Evolutionary conservation across 2,113 vertebrate species (phyloP).

Genomic region (Nerophis lumbriciformis): DNA sequence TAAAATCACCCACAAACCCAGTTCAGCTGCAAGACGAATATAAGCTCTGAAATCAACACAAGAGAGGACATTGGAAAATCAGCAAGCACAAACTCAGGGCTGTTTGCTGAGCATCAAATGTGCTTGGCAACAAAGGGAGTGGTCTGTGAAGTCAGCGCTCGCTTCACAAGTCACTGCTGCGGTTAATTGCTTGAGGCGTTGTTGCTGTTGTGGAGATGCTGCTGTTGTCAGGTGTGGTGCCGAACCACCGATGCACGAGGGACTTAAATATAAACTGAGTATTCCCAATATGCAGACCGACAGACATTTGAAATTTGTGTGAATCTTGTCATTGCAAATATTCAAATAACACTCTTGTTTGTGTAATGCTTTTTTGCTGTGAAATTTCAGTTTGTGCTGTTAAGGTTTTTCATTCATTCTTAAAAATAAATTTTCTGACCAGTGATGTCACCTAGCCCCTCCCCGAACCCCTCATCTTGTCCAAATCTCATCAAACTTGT

Average conservation of each 20-base stretch:
- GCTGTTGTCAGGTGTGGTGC: slow-evolving; percentile 50
- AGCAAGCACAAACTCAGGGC: background rate
- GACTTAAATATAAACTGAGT: slow-evolving; percentile 9
- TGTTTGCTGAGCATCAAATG: slow-evolving; percentile 5
- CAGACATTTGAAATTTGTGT: no score
- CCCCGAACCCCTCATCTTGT: no score
- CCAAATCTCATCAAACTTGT: no score
- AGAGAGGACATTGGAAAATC: background rate
- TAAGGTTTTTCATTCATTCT: no score
- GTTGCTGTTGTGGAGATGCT: slow-evolving; percentile 54
- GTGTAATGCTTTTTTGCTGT: no score
- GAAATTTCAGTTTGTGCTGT: no score
- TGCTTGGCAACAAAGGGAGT: slow-evolving; percentile 13
- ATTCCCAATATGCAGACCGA: slow-evolving; percentile 20
- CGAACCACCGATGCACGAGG: slow-evolving; percentile 22
- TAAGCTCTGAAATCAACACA: slow-evolving; percentile 74
- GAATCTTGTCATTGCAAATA: no score
- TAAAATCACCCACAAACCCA: slow-evolving; percentile 89
- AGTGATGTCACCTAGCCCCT: no score
- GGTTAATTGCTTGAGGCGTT: slow-evolving; percentile 31
- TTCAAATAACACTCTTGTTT: no score
- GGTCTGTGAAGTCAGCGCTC: slow-evolving; percentile 1
- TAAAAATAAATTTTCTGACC: no score
- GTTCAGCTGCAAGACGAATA: slow-evolving; percentile 77
- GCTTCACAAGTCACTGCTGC: slow-evolving; percentile 12